Base-by-base conservation (phyloP, 2,888 invertebrate genomes). In the Catocala sponsa region DNA sequence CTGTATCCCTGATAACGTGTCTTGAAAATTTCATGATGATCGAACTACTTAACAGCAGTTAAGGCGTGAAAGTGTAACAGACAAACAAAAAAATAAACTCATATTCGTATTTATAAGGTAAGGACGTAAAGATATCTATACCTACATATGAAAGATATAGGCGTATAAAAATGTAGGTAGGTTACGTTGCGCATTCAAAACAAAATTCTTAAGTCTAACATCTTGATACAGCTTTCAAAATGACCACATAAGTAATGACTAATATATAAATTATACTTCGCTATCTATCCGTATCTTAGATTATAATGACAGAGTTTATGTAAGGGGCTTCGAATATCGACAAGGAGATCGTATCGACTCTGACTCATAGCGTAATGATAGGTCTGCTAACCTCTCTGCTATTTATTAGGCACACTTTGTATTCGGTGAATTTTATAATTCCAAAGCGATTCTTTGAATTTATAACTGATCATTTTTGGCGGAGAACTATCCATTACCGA, bases 341-440 rank as follows among this genome's bases (percentile, higher is more conserved):
- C 70, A 66, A 59, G 52, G 47, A 79, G 83, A 88, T 84, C 72
- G 74, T 85, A 87, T 84, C 86, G 75, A 65, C 61, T 74, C 83
- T 87, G 88, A 89, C 78, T 88, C 88, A 88, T 83, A 80, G 78
- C 67, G 77, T 90, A 91, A 90, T 91, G 75, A 89, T 87, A 89
- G 89, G 88, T 85, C 72, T 64, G 73, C 74, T 79, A 83, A 85
- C 80, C 72, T 73, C 69, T 53, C 68, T 53, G 74, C 86, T 85
- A 87, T 86, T 87, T 88, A 88, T 86, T 83, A 82, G 78, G 76
- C 82, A 82, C 76, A 79, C 69, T 83, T 73, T 72, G 72, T 72
- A 76, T 87, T 90, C 89, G 79, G 65, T 82, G 87, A 88, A 89
- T 86, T 84, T 77, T 84, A 81, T 38, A 38, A 38, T 85, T 79